Percentiles rank a stretch among this genome's conserved stretches.
Conservation (phyloP, 2,888 invertebrate species). For the Mylabris sibirica region DNA sequence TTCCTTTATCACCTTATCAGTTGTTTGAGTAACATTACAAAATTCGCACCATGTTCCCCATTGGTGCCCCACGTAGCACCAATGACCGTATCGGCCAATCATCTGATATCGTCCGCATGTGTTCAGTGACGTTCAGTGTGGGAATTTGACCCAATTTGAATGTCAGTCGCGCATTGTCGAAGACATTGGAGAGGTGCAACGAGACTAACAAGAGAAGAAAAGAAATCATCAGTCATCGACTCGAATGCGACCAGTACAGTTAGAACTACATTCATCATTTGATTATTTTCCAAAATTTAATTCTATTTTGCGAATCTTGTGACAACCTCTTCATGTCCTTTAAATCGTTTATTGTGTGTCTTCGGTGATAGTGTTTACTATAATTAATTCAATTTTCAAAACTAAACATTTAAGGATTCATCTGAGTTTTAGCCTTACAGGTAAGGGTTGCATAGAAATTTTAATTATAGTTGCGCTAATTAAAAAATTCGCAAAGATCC, state of each 20-base stretch:
- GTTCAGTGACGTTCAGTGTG: constrained; percentile 25
- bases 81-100: not conserved
- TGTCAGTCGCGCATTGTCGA: constrained; percentile 37
- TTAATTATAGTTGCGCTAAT: not conserved
- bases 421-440: not conserved
- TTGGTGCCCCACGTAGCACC: not conserved
- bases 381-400: not conserved
- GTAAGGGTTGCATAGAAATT: not conserved
- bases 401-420: not conserved
- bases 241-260: constrained; percentile 29
- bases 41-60: not conserved
- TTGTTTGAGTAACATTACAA: not conserved
- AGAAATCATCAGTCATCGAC: constrained; percentile 35
- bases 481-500: not conserved
- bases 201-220: not conserved
- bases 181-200: not conserved
- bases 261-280: not conserved
- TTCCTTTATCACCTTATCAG: no score
- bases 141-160: constrained; percentile 47
- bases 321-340: not conserved
- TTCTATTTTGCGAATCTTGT: no score
- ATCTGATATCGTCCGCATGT: not conserved
- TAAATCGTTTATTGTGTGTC: not conserved
- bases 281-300: not conserved
- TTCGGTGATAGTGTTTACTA: not conserved